Base-by-base conservation (phyloP, 2,797 vertebrate species). In the Ficedula albicollis region DNA sequence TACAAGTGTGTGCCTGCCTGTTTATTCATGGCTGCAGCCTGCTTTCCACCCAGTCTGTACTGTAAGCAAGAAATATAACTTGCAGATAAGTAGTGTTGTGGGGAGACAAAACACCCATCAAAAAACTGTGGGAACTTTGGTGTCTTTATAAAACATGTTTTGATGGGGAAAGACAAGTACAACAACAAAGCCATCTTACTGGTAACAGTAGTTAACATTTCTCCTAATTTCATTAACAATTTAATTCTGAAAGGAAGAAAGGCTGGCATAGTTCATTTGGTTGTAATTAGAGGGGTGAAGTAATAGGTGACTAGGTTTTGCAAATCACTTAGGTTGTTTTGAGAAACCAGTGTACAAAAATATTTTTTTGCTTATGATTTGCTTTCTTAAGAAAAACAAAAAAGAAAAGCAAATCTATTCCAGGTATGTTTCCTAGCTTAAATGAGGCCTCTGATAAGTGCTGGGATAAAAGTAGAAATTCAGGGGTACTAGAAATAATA, bases 1-100 rank as follows among this genome's bases (percentile, higher is more conserved):
- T 93, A 82, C 93, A 96, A 96, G 94, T 63, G 81, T 63, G 44
- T 90, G 68, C 96, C 78, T 95, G 93, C 56, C 92, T 93, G 70
- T 95, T 95, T 92, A 43, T 90, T 79, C 75, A 67, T 9, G 74
- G 84, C 62, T 84, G 84, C 84, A 1, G 39, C 55, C 68, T 77
- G 68, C 21, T 81, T 80, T 93, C 81, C 68, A 63, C 4, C 2
- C 46, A 21, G 46, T 19, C 67, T 43, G 44, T 44, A 36, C 55
- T 74, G 55, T 34, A 73, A 81, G 56, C 55, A 70, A 79, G 74
- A 89, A 87, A 92, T 55, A 58, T 4, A 93, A 89, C 34, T 87
- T 63, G n/a, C 60, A 93, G 81, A 87, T 82, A 87, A 87, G 44
- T 39, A 74, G 56, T 5, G 26, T 55, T 92, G 39, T 3, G 1